A percentile compares a stretch with the other conserved stretches of the same genome.
These are phyloP conservation scores for Andricus quercusramuli DNA, from an alignment of 2,888 invertebrate genomes.

Conservation along the genomic window DNA sequence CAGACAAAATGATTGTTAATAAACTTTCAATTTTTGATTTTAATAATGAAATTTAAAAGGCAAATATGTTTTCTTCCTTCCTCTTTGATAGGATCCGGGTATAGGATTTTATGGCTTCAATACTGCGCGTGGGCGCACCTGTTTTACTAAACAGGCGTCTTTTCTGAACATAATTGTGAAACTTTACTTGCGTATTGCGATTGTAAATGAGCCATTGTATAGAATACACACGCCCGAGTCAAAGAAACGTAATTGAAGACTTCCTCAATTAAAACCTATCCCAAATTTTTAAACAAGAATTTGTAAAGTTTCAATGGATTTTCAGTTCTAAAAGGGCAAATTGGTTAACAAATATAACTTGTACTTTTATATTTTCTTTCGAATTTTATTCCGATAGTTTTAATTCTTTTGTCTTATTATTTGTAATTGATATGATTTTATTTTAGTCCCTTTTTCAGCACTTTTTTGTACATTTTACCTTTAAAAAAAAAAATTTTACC, in stretches of 20 bases:
- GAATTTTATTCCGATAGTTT: background rate
- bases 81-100: slow-evolving; percentile 17
- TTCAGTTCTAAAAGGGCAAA: background rate
- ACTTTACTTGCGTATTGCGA: slow-evolving; percentile 35
- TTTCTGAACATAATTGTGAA: slow-evolving; percentile 38
- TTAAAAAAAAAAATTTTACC: too few species aligned
- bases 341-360: background rate
- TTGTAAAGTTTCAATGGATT: background rate
- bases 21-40: background rate
- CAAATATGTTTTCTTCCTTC: background rate
- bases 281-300: slow-evolving; percentile 16
- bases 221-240: slow-evolving; percentile 34
- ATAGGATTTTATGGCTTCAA: slow-evolving; percentile 15
- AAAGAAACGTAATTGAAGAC: slow-evolving; percentile 39
- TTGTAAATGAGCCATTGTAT: slow-evolving; percentile 36
- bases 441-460: background rate
- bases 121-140: slow-evolving; percentile 33
- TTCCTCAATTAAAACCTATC: slow-evolving; percentile 40
- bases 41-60: background rate
- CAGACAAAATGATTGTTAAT: background rate
- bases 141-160: slow-evolving; percentile 40
- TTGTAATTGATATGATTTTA: too few species aligned
- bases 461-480: background rate
- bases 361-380: background rate
- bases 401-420: background rate